Percentiles rank a stretch among this genome's conserved stretches.
phyloP scores from a whole-genome alignment of 1,140 invertebrate genomes.

The Drosophila virilis region DNA sequence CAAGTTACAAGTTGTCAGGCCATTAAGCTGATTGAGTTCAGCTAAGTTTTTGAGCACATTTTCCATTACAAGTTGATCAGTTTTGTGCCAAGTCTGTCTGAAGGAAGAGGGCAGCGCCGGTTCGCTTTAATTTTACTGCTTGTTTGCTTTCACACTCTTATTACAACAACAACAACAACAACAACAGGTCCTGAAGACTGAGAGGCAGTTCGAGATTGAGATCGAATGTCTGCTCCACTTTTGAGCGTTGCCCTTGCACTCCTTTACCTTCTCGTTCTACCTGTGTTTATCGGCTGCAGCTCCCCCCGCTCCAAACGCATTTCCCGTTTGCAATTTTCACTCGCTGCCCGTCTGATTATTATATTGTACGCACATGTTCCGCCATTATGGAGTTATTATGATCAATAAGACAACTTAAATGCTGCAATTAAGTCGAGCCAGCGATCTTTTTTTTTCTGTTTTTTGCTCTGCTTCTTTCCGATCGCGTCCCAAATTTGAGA shows the following conservation, averaged over 20 bases:
- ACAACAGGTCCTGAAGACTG: conserved; percentile 10
- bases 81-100: conserved; percentile 37
- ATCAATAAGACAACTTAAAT: conserved; percentile 84
- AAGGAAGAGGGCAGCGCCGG: conserved; percentile 31
- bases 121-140: conserved; percentile 76
- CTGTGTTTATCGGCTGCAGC: neutral
- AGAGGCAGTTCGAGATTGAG: conserved; percentile 11
- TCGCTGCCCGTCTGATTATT: conserved; percentile 75
- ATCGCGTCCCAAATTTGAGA: conserved; percentile 74
- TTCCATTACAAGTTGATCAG: conserved; percentile 79
- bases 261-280: conserved; percentile 3
- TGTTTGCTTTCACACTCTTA: conserved; percentile 80
- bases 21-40: conserved; percentile 81
- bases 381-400: conserved; percentile 84
- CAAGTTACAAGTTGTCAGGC: conserved; percentile 67
- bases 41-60: conserved; percentile 67
- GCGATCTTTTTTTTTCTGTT: conserved; percentile 32
- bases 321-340: conserved; percentile 80
- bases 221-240: conserved; percentile 60
- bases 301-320: conserved; percentile 35
- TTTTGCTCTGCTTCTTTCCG: conserved; percentile 35
- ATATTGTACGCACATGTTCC: conserved; percentile 84
- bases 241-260: conserved; percentile 29
- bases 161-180: conserved; percentile 43
- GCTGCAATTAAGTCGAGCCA: conserved; percentile 81